Conservation (phyloP, 2,113 vertebrate species). For the Lynx canadensis region DNA sequence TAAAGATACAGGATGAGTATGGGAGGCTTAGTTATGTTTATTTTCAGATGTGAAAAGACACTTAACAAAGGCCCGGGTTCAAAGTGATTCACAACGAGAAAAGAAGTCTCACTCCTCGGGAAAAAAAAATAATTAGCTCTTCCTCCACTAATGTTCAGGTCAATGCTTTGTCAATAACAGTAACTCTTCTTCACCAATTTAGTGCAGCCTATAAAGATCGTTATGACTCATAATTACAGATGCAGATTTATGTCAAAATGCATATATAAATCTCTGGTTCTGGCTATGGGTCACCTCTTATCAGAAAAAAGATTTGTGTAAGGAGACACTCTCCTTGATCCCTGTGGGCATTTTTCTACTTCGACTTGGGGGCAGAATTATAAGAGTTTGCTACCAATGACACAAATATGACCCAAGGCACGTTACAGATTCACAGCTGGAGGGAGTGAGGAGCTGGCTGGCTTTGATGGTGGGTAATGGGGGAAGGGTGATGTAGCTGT, state of each 20-base stretch:
- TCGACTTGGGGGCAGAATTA: conserved; percentile 43
- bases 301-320: conserved; percentile 73
- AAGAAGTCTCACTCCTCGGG: conserved; percentile 53
- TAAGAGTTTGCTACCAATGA: conserved; percentile 53
- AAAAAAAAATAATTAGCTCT: conserved; percentile 75
- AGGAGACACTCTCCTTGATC: conserved; percentile 73
- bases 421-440: not conserved
- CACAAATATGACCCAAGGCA: conserved; percentile 19
- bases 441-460: not conserved
- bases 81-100: conserved; percentile 67
- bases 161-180: conserved; percentile 82
- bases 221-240: conserved; percentile 82
- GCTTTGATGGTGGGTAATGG: not conserved
- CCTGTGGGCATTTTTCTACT: conserved; percentile 53
- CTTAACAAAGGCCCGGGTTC: conserved; percentile 21
- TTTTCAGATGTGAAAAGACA: conserved; percentile 47
- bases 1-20: not conserved
- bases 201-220: conserved; percentile 77
- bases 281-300: conserved; percentile 69
- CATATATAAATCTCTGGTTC: conserved; percentile 70
- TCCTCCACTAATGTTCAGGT: conserved; percentile 74
- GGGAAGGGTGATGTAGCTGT: not conserved
- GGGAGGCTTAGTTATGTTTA: not conserved
- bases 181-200: conserved; percentile 80
- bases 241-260: conserved; percentile 81